Evolutionary conservation across 2,113 vertebrate species (phyloP), one percentile per base, ranked within the genome.

Genomic region (Copsychus sechellarum): DNA sequence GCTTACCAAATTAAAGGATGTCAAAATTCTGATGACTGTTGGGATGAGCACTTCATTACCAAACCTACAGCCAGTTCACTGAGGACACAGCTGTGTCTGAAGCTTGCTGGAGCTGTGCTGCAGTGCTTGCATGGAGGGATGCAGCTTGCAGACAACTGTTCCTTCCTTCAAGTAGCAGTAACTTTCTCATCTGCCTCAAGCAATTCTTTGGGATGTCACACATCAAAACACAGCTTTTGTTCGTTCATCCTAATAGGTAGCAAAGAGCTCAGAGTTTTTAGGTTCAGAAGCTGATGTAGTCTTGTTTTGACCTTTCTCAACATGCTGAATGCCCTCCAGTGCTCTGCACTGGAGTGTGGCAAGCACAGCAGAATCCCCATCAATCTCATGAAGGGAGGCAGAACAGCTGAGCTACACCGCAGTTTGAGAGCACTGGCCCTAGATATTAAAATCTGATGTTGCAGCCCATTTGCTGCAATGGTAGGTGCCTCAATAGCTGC

Each of bases 241-340:
- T 96, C 76, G 23, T 95, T 96, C 70, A 34, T 96, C 93, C 95
- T 97, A 95, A 97, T 94, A 94, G 84, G 93, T 64, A 95, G 96
- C 60, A 93, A 97, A 92, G 91, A 95, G 88, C 95, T 96, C 90
- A 95, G 96, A 96, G 88, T 94, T 96, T 97, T 97, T 95, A 96
- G 96, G 95, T 97, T 98, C 96, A 97, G 92, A 97, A 95, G 96
- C 86, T 71, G 95, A 97, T 96, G 80, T 70, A 89, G 76, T 94
- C 96, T 96, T 65, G 40, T 65, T 96, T 72, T 96, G 98, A 97
- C 97, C 97, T 97, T 97, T 97, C 95, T 95, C 96, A 86, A 95
- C 65, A 45, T 71, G 93, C 91, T 81, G 81, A 93, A 96, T 91
- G 93, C 95, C 98, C 96, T 96, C 66, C 94, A 91, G 97, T 91